Evolutionary conservation across 2,888 invertebrate genomes (phyloP).

Genomic region (Callinectes sapidus): DNA sequence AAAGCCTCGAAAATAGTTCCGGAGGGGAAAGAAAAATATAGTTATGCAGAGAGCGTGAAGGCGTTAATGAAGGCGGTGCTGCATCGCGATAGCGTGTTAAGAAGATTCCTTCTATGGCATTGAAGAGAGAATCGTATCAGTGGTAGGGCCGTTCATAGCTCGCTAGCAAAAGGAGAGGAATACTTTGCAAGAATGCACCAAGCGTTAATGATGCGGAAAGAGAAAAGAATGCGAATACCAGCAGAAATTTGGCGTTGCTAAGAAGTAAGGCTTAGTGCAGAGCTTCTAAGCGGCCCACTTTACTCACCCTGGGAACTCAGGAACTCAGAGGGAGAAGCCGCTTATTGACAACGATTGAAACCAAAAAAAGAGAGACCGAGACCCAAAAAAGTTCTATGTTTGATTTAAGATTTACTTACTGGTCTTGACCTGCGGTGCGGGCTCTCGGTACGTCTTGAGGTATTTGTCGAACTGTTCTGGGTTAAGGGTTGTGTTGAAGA

Average conservation of each 20-base stretch:
- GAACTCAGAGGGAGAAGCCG: background rate
- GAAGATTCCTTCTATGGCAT: background rate
- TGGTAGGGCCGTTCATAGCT: background rate
- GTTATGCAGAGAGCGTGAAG: slow-evolving; percentile 25
- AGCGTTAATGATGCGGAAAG: background rate
- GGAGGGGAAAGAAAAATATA: background rate
- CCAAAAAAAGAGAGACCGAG: background rate
- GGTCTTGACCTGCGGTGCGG: slow-evolving; percentile 48
- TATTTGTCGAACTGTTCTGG: slow-evolving; percentile 71
- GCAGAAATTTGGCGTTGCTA: background rate
- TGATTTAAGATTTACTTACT: slow-evolving; percentile 39
- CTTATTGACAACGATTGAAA: background rate
- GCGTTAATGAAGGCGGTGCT: background rate
- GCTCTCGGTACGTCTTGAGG: slow-evolving; percentile 70
- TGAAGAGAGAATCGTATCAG: background rate
- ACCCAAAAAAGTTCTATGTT: background rate
- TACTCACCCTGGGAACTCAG: background rate
- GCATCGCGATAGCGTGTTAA: background rate
- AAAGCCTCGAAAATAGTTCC: background rate
- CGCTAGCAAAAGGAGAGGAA: background rate
- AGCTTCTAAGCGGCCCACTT: background rate
- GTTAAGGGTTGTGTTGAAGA: slow-evolving; percentile 66
- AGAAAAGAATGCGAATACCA: background rate
- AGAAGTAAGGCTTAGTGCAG: background rate
- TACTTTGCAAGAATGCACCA: background rate